Base-by-base conservation (phyloP, 2,888 invertebrate species). In the Metalampra italica region DNA sequence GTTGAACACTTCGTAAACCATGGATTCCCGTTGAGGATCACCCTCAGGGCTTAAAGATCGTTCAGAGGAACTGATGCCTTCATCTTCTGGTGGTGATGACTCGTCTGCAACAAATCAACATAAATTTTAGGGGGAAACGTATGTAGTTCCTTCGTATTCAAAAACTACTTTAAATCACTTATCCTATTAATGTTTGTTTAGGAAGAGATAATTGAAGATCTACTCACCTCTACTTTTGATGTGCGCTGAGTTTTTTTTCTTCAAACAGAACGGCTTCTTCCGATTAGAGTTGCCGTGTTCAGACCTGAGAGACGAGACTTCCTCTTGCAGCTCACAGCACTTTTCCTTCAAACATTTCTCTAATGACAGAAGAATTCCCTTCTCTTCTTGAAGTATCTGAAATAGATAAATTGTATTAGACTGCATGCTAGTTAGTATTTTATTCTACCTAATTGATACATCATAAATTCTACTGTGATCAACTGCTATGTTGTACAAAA, bases 11-110 rank as follows among this genome's bases (percentile, higher is more conserved):
- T 92, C 92, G 64, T 92, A 92, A 1, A 92, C 89, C 73, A 91
- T 85, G 0, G 92, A 87, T 55, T 92, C 91, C 54, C 91, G 80
- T 71, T 92, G 92, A 0, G 87, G 79, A 54, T 92, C 92, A 32
- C 92, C 92, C 68, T 94, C 94, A 0, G 95, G 95, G 53, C 94
- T 94, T 40, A 94, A 84, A 38, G 95, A 95, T 59, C 93, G 90
- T 71, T 96, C 96, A 0, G 96, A 96, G 8, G 96, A 96, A 66
- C 95, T 96, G 59, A 96, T 96, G 7, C 96, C 96, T 89, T 96
- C 96, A 68, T 96, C 96, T 82, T 96, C 96, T 37, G 94, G 94
- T 57, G 95, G 95, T 7, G 95, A 94, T 39, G 94, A 93, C 66
- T 91, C 92, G 64, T 90, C 92, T 92, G 68, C 2, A 85, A 87